phyloP scores from a whole-genome alignment of 1,140 invertebrate species.

The Sycophila sp. region DNA sequence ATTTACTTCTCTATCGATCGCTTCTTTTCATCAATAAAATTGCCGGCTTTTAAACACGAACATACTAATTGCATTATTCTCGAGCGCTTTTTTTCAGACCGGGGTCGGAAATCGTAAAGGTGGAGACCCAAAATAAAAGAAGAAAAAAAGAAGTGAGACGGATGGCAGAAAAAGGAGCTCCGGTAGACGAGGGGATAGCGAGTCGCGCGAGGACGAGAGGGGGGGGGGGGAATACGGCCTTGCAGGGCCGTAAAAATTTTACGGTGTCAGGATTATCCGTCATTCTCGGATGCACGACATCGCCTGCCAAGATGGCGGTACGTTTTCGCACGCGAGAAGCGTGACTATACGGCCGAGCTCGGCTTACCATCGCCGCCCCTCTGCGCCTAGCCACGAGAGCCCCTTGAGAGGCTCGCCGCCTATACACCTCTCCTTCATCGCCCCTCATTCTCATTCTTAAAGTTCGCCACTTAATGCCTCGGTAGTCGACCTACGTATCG shows the following conservation, averaged over 20 bases:
- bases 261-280: conserved; percentile 27
- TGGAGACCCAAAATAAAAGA: too few species aligned
- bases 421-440: not conserved
- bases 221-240: not conserved
- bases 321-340: not conserved
- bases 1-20: too few species aligned
- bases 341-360: not conserved
- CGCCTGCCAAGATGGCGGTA: not conserved
- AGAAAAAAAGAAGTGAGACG: not conserved
- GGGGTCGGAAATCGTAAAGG: too few species aligned
- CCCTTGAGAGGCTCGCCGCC: too few species aligned
- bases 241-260: conserved; percentile 26
- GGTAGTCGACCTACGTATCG: too few species aligned
- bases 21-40: too few species aligned
- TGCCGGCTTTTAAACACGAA: too few species aligned
- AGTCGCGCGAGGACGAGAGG: too few species aligned
- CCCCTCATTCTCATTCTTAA: not conserved
- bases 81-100: too few species aligned
- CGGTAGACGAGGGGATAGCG: not conserved
- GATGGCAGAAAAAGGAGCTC: not conserved
- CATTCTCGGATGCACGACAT: conserved; percentile 19
- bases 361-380: too few species aligned
- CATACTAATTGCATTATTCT: too few species aligned
- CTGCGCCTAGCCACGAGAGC: too few species aligned
- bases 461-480: not conserved